Conservation (phyloP, 2,888 invertebrate species). For the Junonia oenone region DNA sequence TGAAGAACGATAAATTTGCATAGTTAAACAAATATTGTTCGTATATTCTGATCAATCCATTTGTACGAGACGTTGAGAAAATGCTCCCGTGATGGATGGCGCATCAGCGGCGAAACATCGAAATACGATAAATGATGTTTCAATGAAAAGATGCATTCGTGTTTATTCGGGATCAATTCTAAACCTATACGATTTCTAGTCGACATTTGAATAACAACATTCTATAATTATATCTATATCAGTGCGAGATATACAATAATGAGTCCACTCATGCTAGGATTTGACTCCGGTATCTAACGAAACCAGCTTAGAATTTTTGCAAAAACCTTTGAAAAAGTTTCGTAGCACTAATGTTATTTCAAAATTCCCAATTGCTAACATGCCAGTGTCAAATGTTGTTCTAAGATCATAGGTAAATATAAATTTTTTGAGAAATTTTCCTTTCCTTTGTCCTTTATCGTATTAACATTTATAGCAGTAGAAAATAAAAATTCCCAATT, state of each 20-base stretch:
- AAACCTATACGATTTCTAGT: conserved; percentile 33
- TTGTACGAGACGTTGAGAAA: conserved; percentile 43
- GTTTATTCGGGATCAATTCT: conserved; percentile 48
- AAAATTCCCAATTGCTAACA: too few species aligned
- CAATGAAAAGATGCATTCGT: conserved; percentile 62
- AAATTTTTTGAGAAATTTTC: too few species aligned
- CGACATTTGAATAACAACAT: neutral
- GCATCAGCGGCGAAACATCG: conserved; percentile 50
- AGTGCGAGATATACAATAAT: neutral
- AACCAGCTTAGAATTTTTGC: too few species aligned
- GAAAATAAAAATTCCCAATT: too few species aligned
- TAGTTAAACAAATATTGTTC: conserved; percentile 31
- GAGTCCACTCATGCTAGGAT: too few species aligned
- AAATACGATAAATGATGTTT: conserved; percentile 57
- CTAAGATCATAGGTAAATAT: too few species aligned
- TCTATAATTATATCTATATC: neutral
- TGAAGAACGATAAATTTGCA: conserved; percentile 21
- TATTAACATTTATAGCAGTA: too few species aligned
- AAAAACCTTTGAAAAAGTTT: too few species aligned
- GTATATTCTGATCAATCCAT: conserved; percentile 31
- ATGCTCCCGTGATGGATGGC: conserved; percentile 63
- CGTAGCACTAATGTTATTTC: too few species aligned
- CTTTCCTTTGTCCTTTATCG: too few species aligned
- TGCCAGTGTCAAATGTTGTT: too few species aligned
- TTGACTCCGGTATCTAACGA: too few species aligned